Percentiles rank a stretch among this genome's conserved stretches.
Evolutionary conservation across 2,888 invertebrate genomes (phyloP).

Genomic region (Corbicula japonica): DNA sequence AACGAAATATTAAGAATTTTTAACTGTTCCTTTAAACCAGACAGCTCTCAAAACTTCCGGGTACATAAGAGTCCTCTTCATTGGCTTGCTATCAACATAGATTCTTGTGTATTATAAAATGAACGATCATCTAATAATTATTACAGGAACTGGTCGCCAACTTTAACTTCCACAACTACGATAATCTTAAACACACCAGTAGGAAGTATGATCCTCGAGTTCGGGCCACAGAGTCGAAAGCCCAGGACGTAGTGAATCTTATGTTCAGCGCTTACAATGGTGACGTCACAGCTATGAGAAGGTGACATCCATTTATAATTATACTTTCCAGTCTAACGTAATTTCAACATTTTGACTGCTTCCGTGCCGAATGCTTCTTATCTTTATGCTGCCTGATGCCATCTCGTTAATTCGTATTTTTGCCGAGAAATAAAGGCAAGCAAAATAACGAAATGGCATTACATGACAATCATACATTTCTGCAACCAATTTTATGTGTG

Average conservation of each 20-base stretch:
- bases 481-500: too few species aligned
- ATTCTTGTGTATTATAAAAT: too few species aligned
- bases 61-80: not conserved
- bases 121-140: not conserved
- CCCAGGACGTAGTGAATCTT: conserved; percentile 96
- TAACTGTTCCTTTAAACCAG: not conserved
- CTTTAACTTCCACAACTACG: conserved; percentile 99
- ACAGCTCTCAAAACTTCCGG: not conserved
- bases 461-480: too few species aligned
- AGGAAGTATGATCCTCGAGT: conserved; percentile 97
- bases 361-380: too few species aligned
- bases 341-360: too few species aligned
- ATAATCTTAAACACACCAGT: conserved; percentile 95
- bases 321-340: too few species aligned
- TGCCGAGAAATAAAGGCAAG: too few species aligned
- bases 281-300: conserved; percentile 96
- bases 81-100: not conserved
- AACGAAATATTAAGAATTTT: not conserved
- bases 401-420: too few species aligned
- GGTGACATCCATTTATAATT: too few species aligned
- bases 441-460: too few species aligned
- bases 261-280: conserved; percentile 98
- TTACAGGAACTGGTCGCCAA: conserved; percentile 93
- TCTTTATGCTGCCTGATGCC: too few species aligned
- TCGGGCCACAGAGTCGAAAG: conserved; percentile 96